These are phyloP conservation scores for Notolabrus celidotus DNA, from an alignment of 2,797 vertebrate species.

Conservation along the genomic window DNA sequence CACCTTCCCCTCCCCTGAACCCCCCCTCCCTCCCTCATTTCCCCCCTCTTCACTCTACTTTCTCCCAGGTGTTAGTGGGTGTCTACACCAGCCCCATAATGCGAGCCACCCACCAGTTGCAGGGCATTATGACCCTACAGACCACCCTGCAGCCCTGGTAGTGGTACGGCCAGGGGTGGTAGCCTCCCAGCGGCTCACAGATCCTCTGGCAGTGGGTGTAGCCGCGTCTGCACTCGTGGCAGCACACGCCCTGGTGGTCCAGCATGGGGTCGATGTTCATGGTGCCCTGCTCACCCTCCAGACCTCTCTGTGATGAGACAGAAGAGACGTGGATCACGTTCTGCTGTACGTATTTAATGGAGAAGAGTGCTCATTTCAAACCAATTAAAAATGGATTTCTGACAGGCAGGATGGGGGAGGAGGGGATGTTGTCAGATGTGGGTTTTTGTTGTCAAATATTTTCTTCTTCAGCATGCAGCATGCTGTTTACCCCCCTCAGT, in stretches of 20 bases:
- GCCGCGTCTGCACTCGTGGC: slow-evolving; percentile 89
- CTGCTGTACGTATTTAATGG: slow-evolving; percentile 14
- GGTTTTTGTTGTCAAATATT: slow-evolving; percentile 77
- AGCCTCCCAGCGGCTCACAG: slow-evolving; percentile 91
- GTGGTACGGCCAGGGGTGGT: slow-evolving; percentile 90
- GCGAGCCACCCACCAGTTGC: slow-evolving; percentile 95
- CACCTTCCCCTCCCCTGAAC: slow-evolving; percentile 1
- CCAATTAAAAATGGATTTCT: slow-evolving; percentile 74
- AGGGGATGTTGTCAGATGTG: slow-evolving; percentile 69
- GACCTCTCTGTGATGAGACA: slow-evolving; percentile 78
- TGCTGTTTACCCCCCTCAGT: slow-evolving; percentile 59
- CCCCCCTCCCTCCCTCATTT: slow-evolving; percentile 1
- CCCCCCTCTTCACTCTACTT: not conserved
- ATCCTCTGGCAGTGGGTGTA: slow-evolving; percentile 93
- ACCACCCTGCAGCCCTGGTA: slow-evolving; percentile 90
- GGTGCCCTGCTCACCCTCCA: slow-evolving; percentile 86
- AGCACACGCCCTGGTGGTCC: slow-evolving; percentile 94
- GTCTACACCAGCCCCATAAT: slow-evolving; percentile 90
- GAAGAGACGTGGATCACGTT: not conserved
- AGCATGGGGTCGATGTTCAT: slow-evolving; percentile 92
- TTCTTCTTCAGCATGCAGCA: slow-evolving; percentile 44
- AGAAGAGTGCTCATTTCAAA: slow-evolving; percentile 45
- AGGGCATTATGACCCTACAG: slow-evolving; percentile 94
- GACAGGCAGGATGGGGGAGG: slow-evolving; percentile 55
- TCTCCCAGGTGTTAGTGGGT: slow-evolving; percentile 25